phyloP scores from a whole-genome alignment of 2,888 invertebrate genomes.

The Peribatodes rhomboidaria region DNA sequence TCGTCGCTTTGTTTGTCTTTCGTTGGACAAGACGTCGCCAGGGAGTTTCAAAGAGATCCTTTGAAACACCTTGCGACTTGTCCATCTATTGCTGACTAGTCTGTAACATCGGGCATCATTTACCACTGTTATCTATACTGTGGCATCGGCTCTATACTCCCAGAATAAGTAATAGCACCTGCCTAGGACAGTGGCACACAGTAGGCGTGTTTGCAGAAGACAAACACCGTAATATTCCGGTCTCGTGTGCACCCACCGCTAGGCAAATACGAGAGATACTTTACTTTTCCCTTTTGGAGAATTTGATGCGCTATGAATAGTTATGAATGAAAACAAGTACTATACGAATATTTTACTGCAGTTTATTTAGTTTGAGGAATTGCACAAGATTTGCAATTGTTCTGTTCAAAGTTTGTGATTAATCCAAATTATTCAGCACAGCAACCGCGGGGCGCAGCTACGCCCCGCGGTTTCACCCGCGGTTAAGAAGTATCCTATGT shows the following conservation, averaged over 20 bases:
- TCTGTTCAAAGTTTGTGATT: too few species aligned
- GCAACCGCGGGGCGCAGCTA: too few species aligned
- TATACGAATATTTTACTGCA: too few species aligned
- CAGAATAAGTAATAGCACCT: conserved; percentile 9
- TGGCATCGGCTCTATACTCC: neutral
- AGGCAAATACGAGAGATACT: conserved; percentile 22
- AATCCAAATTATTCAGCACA: too few species aligned
- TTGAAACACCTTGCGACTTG: neutral
- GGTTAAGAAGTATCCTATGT: too few species aligned
- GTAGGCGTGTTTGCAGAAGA: conserved; percentile 15
- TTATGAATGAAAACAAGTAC: neutral
- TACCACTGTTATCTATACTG: neutral
- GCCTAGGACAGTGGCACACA: conserved; percentile 8
- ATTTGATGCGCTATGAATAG: conserved; percentile 16
- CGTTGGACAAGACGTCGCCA: too few species aligned
- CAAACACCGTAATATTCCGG: conserved; percentile 28
- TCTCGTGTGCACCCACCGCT: conserved; percentile 19
- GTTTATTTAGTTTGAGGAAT: too few species aligned
- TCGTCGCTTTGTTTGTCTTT: too few species aligned
- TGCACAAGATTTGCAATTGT: too few species aligned
- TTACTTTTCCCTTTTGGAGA: conserved; percentile 23
- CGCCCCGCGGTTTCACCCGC: too few species aligned
- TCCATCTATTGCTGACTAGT: neutral
- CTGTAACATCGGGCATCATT: conserved; percentile 4
- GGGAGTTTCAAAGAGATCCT: too few species aligned